Evolutionary conservation across 2,888 invertebrate species (phyloP), one percentile per base, ranked within the genome.

Genomic region (Schrankia costaestrigalis): DNA sequence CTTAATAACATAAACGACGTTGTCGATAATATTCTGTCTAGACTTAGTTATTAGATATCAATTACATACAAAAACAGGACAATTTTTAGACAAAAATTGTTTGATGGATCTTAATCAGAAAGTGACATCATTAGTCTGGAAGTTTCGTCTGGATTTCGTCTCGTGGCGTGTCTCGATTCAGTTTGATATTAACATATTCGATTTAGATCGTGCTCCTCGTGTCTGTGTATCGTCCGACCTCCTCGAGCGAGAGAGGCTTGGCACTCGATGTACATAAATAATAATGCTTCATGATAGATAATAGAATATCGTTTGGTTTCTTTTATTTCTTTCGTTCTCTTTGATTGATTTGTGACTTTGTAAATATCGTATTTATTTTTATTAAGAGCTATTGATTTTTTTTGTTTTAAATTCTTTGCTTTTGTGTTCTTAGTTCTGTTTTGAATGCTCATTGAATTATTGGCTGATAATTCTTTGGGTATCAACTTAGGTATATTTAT

Each of bases 391-490:
- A 24, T 19, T 14, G 18, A 17, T 11, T 3, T 25, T 24, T 10
- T 1, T 2, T 21, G 6, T 10, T 11, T 18, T 26, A 1, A 8
- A 3, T 22, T 19, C 7, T 6, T 1, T 12, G 8, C 1, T 13
- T 14, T 10, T 29, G 11, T 27, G 13, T 24, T 18, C n/a, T 37
- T 7, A 10, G 27, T 28, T 12, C 17, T 41, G n/a, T n/a, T n/a
- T n/a, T 22, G 8, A 49, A 59, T 71, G 19, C 56, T 35, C 57
- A 48, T 57, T 60, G 63, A 70, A 67, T 67, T 68, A 56, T 62
- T 73, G 76, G 77, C 77, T 76, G 69, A 58, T 71, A 65, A 64
- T 72, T 72, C 65, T 44, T 49, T 55, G 58, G 41, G 62, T 50
- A 59, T 71, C 41, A 2, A 6, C 6, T 18, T 34, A 14, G 10